These are phyloP conservation scores for Melikaiella ostensackeni DNA, from an alignment of 2,888 invertebrate species.

Conservation along the genomic window DNA sequence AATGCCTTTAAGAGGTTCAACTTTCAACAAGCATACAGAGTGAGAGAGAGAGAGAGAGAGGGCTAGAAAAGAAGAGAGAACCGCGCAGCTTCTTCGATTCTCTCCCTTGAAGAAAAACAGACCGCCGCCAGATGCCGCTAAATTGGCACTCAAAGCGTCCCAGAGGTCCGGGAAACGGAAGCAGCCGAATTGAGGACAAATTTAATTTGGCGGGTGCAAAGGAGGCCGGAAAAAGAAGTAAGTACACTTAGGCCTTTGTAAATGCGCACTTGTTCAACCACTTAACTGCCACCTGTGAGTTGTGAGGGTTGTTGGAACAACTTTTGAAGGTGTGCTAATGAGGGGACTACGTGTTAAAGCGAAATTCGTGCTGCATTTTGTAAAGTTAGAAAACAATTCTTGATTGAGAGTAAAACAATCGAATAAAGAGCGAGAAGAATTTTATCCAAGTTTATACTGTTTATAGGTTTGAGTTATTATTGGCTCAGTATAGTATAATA, in stretches of 20 bases:
- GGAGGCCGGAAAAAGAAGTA: neutral
- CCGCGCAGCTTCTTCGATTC: constrained; percentile 54
- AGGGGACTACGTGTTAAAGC: neutral
- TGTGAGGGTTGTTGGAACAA: neutral
- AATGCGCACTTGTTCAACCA: neutral
- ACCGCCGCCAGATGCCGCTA: constrained; percentile 67
- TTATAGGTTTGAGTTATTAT: no score
- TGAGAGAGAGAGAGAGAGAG: no score
- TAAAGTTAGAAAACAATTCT: neutral
- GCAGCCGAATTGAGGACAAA: constrained; percentile 67
- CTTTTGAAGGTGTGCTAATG: constrained; percentile 1
- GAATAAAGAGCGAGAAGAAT: neutral
- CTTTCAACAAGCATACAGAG: neutral
- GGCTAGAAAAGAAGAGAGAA: neutral
- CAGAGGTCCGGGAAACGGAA: constrained; percentile 60
- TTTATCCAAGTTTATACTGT: no score
- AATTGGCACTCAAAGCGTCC: constrained; percentile 68
- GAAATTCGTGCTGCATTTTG: neutral
- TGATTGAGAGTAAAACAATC: neutral
- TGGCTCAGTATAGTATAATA: no score
- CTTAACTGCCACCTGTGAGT: neutral
- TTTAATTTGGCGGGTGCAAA: constrained; percentile 63
- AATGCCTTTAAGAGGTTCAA: neutral
- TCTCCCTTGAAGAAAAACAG: constrained; percentile 66
- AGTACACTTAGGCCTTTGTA: constrained; percentile 6